Conservation (phyloP, 2,888 invertebrate genomes). For the Andrena bucephala region DNA sequence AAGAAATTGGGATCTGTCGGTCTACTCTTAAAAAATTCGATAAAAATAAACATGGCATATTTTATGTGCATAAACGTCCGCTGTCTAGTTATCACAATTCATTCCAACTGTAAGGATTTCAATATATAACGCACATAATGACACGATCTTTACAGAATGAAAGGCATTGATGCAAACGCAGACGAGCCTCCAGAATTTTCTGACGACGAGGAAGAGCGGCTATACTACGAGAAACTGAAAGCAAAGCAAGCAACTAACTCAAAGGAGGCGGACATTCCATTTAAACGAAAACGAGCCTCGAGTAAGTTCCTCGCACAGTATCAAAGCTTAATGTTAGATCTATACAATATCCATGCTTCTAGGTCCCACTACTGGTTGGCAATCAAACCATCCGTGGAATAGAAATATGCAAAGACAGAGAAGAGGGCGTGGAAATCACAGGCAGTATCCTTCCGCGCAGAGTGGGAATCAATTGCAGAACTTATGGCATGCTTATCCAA, state of each 20-base stretch:
- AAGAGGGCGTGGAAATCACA: conserved; percentile 34
- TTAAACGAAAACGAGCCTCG: conserved; percentile 67
- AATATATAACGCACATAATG: background rate
- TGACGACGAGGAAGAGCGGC: conserved; percentile 94
- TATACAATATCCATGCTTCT: conserved; percentile 9
- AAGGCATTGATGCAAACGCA: conserved; percentile 96
- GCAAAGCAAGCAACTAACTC: conserved; percentile 68
- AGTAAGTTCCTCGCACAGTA: conserved; percentile 51
- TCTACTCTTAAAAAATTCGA: too few relatives aligned
- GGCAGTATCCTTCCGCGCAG: conserved; percentile 15
- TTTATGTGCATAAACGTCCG: too few relatives aligned
- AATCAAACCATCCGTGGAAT: conserved; percentile 80
- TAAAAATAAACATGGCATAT: too few relatives aligned
- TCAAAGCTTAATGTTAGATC: background rate
- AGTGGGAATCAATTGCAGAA: conserved; percentile 46
- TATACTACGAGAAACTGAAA: conserved; percentile 76
- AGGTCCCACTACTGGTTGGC: conserved; percentile 68
- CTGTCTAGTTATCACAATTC: background rate
- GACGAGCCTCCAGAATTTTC: conserved; percentile 96
- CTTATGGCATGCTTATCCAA: conserved; percentile 65
- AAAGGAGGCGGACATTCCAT: conserved; percentile 48
- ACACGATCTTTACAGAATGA: conserved; percentile 86
- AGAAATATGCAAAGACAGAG: conserved; percentile 53
- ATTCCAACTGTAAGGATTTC: background rate
- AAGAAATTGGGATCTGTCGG: too few relatives aligned